Evolutionary conservation across 1,140 invertebrate species (phyloP).

Genomic region (Bradysia coprophila): DNA sequence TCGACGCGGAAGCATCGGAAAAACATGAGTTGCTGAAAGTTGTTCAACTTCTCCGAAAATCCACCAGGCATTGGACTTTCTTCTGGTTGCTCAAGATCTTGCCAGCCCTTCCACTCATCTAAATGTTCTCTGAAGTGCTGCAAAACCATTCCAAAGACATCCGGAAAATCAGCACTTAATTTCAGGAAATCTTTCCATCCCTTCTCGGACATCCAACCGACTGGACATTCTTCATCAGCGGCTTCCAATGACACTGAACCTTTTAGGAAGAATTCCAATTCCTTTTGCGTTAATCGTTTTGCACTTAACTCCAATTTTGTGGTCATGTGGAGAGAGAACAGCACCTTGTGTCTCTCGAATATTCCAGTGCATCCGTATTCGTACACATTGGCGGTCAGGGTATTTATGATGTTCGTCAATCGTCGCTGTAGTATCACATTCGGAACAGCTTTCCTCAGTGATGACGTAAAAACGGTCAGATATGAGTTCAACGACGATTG

Average conservation of each 20-base stretch:
- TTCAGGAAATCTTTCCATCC: slow-evolving; percentile 69
- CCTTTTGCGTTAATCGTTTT: slow-evolving; percentile 36
- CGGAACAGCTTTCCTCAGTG: slow-evolving; percentile 57
- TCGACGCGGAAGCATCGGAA: slow-evolving; percentile 73
- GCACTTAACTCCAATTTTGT: slow-evolving; percentile 56
- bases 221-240: slow-evolving; percentile 39
- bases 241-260: slow-evolving; percentile 61
- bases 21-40: slow-evolving; percentile 61
- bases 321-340: slow-evolving; percentile 82
- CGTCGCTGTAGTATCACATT: slow-evolving; percentile 50
- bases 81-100: not conserved
- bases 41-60: slow-evolving; percentile 33
- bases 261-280: slow-evolving; percentile 84
- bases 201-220: slow-evolving; percentile 46
- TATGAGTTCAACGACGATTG: slow-evolving; percentile 73
- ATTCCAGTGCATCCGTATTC: slow-evolving; percentile 80
- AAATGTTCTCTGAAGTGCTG: slow-evolving; percentile 39
- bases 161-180: slow-evolving; percentile 43
- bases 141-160: slow-evolving; percentile 41
- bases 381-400: slow-evolving; percentile 69
- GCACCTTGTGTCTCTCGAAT: slow-evolving; percentile 75
- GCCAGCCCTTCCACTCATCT: slow-evolving; percentile 40
- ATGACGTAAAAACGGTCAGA: slow-evolving; percentile 59
- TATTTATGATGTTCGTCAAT: slow-evolving; percentile 62
- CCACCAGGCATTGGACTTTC: slow-evolving; percentile 14